Evolutionary conservation across 2,797 vertebrate species (phyloP), one percentile per base, ranked within the genome.

Genomic region (Babyrousa celebensis): DNA sequence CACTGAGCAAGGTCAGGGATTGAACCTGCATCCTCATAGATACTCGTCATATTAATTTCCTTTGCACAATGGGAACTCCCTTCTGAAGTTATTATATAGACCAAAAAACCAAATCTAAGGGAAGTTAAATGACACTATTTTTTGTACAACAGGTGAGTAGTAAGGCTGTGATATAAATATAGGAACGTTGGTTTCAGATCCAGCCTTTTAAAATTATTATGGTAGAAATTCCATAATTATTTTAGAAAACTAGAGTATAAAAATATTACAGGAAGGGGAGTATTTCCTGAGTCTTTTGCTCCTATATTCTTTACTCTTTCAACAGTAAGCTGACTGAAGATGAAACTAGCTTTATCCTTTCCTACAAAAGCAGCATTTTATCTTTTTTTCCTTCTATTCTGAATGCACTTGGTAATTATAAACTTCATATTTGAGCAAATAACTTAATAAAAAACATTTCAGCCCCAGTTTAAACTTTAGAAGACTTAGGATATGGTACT

Each of bases 371-470:
- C 79, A 92, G 12, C 48, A 54, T 93, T 88, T 95, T 96, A 48
- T 16, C 52, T 82, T 88, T 88, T 96, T 97, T 94, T 8, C 20
- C 12, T 15, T 92, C 87, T 40, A 68, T 63, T n/a, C 1, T 40
- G 32, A 43, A 70, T 79, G 54, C 1, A 56, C 75, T 94, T 88
- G n/a, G 60, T 68, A 97, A 98, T 97, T 86, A 96, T 23, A 87
- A 86, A 91, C 95, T 27, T 78, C 92, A 96, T 91, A 96, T 71
- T 96, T 95, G 84, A 95, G 71, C 29, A 96, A 95, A 70, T 97
- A 97, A 87, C 70, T 48, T 82, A 97, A 89, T 95, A 94, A 72
- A 97, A 97, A 52, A 32, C 21, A 96, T 92, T 94, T 97, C 58
- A 96, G 29, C 23, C 4, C 2, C 52, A 92, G 20, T 95, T 97